phyloP scores from a whole-genome alignment of 2,113 vertebrate genomes.

The Paedocypris sp. region DNA sequence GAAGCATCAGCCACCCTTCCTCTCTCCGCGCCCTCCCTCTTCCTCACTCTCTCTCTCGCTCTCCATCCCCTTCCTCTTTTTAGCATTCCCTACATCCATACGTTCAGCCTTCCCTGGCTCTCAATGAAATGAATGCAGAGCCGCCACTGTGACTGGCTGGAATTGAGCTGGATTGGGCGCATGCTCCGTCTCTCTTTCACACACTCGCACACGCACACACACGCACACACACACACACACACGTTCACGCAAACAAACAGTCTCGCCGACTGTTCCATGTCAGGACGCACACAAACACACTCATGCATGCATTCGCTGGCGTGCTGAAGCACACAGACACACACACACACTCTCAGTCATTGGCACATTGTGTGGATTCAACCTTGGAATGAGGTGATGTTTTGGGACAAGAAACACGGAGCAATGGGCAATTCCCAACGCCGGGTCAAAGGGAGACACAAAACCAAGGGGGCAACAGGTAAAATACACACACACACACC shows the following conservation, averaged over 20 bases:
- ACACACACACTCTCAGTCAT: conserved; percentile 28
- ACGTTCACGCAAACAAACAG: conserved; percentile 29
- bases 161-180: conserved; percentile 34
- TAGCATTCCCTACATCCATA: conserved; percentile 34
- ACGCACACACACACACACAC: conserved; percentile 27
- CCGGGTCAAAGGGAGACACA: conserved; percentile 64
- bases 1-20: conserved; percentile 27
- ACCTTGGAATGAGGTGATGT: conserved; percentile 61
- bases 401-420: conserved; percentile 67
- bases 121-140: conserved; percentile 57
- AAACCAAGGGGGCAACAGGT: conserved; percentile 66
- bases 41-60: not conserved
- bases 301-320: not conserved
- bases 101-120: conserved; percentile 35
- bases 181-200: conserved; percentile 34
- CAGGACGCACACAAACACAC: conserved; percentile 27
- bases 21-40: conserved; percentile 1
- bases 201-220: conserved; percentile 8
- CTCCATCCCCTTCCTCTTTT: not conserved
- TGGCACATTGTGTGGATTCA: conserved; percentile 44
- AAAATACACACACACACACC: conserved; percentile 15
- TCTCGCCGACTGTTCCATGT: not conserved
- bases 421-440: conserved; percentile 63
- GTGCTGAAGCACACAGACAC: conserved; percentile 16
- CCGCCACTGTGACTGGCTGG: conserved; percentile 46